phyloP scores from a whole-genome alignment of 2,113 vertebrate genomes.

The Panthera leo region DNA sequence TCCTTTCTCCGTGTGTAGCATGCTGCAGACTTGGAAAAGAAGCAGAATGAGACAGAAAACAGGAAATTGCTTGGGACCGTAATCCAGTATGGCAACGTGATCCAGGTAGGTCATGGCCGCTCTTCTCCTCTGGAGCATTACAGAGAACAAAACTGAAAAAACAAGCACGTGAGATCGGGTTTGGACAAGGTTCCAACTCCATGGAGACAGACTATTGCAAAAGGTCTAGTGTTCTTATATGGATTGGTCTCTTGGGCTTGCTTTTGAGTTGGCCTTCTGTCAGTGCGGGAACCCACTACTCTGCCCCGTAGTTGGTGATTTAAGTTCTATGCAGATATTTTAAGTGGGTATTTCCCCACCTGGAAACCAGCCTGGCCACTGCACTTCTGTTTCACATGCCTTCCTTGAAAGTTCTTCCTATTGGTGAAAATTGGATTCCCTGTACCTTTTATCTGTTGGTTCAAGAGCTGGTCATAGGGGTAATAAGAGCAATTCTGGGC shows the following conservation, averaged over 20 bases:
- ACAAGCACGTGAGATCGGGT: rapidly evolving
- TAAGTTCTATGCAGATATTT: not conserved
- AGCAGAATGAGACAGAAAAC: constrained; percentile 99
- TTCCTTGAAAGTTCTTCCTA: not conserved
- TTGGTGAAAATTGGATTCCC: not conserved
- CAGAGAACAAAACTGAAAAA: not conserved
- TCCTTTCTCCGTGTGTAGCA: constrained; percentile 87
- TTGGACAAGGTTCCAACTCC: not conserved
- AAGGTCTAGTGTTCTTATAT: not conserved
- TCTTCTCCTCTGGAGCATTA: not conserved
- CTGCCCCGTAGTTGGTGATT: not conserved
- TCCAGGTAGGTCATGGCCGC: constrained; percentile 88
- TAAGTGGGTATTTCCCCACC: not conserved
- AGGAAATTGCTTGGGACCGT: constrained; percentile 96
- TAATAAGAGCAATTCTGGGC: not conserved
- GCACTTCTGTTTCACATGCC: not conserved
- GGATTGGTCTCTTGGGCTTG: not conserved
- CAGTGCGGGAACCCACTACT: too few species aligned
- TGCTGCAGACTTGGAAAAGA: constrained; percentile 98
- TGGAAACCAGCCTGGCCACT: not conserved
- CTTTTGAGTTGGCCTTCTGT: not conserved
- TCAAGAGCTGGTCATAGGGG: not conserved
- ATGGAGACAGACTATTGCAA: not conserved
- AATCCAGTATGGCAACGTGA: constrained; percentile 98
- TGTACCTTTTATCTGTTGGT: not conserved